Evolutionary conservation across 1,140 invertebrate genomes (phyloP).

Genomic region (Trichomalopsis sarcophagae): DNA sequence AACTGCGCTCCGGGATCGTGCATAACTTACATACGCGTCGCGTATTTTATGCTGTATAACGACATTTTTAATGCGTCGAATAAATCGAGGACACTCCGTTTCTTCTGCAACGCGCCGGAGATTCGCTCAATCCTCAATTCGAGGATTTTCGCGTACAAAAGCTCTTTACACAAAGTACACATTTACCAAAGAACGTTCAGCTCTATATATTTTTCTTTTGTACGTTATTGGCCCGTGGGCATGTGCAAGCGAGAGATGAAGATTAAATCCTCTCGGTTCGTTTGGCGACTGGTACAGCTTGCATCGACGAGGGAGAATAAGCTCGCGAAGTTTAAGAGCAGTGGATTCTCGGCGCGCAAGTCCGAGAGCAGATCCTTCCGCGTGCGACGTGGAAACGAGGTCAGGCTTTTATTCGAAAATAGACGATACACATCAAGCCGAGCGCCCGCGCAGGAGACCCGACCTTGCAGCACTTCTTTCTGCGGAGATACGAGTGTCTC

Average conservation of each 20-base stretch:
- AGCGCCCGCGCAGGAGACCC: background rate
- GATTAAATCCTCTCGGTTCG: background rate
- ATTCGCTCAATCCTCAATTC: no score
- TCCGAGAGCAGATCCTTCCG: slow-evolving; percentile 1
- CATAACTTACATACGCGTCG: no score
- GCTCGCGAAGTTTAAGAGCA: slow-evolving; percentile 7
- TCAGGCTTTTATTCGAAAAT: slow-evolving; percentile 65
- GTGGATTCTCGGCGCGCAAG: slow-evolving; percentile 12
- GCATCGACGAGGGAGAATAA: background rate
- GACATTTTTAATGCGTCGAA: no score
- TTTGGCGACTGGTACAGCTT: background rate
- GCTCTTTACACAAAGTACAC: background rate
- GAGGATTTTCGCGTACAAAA: no score
- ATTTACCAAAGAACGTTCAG: background rate
- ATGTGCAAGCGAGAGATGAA: background rate
- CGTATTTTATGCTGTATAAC: no score
- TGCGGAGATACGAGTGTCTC: background rate
- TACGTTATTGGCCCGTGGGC: background rate
- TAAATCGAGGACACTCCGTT: no score
- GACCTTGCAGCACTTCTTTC: background rate
- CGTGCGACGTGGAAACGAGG: slow-evolving; percentile 62
- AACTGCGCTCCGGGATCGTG: background rate
- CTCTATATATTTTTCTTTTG: background rate
- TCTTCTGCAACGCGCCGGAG: no score
- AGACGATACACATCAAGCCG: background rate